Evolutionary conservation across 2,888 invertebrate species (phyloP).

Genomic region (Ectropis crepuscularia): DNA sequence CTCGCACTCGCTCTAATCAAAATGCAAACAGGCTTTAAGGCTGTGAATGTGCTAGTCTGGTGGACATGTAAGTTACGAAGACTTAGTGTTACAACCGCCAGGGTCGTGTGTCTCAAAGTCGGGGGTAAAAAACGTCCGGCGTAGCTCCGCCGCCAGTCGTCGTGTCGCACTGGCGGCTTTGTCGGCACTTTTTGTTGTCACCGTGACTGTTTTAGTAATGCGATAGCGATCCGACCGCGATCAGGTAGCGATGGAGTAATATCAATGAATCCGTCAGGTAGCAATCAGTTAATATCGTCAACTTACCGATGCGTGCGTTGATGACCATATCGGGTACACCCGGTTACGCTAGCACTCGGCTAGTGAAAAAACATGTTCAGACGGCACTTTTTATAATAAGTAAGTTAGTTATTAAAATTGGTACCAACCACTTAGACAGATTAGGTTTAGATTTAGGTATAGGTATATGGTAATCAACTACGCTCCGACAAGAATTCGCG

Average conservation of each 20-base stretch:
- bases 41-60: no score
- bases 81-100: background rate
- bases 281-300: slow-evolving; percentile 68
- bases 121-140: slow-evolving; percentile 65
- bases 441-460: no score
- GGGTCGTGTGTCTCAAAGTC: slow-evolving; percentile 46
- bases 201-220: slow-evolving; percentile 83
- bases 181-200: slow-evolving; percentile 78
- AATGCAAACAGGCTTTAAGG: no score
- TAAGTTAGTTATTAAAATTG: no score
- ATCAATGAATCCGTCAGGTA: slow-evolving; percentile 61
- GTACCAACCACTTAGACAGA: no score
- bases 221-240: slow-evolving; percentile 68
- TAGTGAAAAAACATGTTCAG: no score
- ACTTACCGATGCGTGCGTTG: slow-evolving; percentile 30
- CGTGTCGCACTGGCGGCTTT: slow-evolving; percentile 59
- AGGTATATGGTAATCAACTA: no score
- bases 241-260: slow-evolving; percentile 65
- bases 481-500: no score
- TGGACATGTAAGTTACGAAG: background rate
- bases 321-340: slow-evolving; percentile 3
- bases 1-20: no score
- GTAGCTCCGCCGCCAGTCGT: slow-evolving; percentile 57
- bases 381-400: no score
- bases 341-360: no score